Percentiles rank a stretch among this genome's conserved stretches.
These are phyloP conservation scores for Neodiprion pinetum DNA, from an alignment of 1,140 invertebrate genomes.

Conservation along the genomic window DNA sequence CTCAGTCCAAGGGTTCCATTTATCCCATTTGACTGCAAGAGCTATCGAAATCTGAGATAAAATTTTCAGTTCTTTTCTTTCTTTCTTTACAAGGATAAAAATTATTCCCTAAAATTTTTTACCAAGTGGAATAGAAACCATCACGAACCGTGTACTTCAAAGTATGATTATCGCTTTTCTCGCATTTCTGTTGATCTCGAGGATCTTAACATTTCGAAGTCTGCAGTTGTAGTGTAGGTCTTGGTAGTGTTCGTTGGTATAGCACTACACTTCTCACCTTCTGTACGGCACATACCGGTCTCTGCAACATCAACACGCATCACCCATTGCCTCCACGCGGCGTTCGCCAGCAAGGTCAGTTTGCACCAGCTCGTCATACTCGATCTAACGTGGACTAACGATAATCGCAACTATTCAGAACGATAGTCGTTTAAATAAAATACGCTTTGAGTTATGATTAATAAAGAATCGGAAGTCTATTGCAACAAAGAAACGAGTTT, in stretches of 20 bases:
- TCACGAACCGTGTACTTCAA: background rate
- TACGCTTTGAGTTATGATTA: no score
- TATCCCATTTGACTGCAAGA: no score
- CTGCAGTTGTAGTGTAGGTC: background rate
- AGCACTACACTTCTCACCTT: slow-evolving; percentile 1
- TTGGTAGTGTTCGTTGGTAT: background rate
- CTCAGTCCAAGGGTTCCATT: no score
- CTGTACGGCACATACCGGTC: background rate
- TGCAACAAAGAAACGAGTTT: no score
- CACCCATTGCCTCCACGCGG: background rate
- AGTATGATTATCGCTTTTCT: background rate
- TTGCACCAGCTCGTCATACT: background rate
- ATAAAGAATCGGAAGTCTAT: no score
- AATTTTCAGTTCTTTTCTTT: background rate
- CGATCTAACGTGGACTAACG: background rate
- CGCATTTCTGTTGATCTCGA: background rate
- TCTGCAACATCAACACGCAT: slow-evolving; percentile 2
- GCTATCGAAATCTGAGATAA: no score
- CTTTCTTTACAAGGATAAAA: no score
- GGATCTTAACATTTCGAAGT: background rate
- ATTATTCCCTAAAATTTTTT: no score
- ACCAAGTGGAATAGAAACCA: no score
- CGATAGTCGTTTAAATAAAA: no score
- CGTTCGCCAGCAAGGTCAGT: slow-evolving; percentile 4
- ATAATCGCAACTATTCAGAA: no score